Evolutionary conservation across 2,113 vertebrate species (phyloP), one percentile per base, ranked within the genome.

Genomic region (Choloepus hoffmanni): DNA sequence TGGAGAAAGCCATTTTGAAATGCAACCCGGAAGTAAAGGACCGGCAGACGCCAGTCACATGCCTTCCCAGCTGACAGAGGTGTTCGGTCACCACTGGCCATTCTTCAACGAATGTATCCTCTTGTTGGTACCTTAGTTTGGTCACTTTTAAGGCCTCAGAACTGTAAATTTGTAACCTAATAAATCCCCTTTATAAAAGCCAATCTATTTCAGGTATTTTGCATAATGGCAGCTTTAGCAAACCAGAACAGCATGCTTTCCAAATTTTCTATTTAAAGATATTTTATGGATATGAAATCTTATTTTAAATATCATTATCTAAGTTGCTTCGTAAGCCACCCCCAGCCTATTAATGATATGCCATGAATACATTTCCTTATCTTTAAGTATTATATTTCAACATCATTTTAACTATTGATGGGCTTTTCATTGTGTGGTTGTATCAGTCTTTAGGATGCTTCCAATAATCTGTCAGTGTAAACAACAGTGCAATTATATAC

Each of bases 341-440:
- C 14, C 23, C 6, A 15, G 11, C 28, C n/a, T 73, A 21, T 87
- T 93, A 88, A 86, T 55, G 77, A 72, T 1, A 48, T 36, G 36
- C 10, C 78, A 55, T 68, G 16, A 93, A 78, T 74, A 40, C 12
- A 77, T 93, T 95, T 55, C 8, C 26, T 74, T 70, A 81, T 83
- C 21, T 72, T 85, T 72, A 85, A 48, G 26, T 79, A 74, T 90
- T 95, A 76, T 89, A 95, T 93, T 93, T 73, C 2, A 73, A 79
- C 10, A 60, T 24, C 2, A 62, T 73, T 82, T 78, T 94, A 93
- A 78, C 6, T 53, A 14, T 7, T 87, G 18, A 55, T 89, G 36
- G 55, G 30, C 36, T 70, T 72, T 65, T 68, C 83, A 93, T 12
- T 84, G 7, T 58, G 15, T 73, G 8, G 40, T 13, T 79, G 12